These are phyloP conservation scores for Julus scandinavius DNA, from an alignment of 2,888 invertebrate species.

Conservation along the genomic window DNA sequence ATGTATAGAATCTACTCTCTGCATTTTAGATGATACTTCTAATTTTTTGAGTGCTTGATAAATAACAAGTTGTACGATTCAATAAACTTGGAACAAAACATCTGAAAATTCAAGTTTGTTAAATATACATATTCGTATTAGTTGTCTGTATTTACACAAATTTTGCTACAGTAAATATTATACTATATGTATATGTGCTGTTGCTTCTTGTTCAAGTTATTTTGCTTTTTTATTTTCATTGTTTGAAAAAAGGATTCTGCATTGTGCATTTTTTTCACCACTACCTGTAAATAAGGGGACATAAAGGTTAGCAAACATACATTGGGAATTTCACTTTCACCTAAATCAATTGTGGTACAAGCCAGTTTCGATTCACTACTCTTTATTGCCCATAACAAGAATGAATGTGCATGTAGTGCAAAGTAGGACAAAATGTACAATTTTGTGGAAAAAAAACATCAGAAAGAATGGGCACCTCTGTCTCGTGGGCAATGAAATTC, in stretches of 20 bases:
- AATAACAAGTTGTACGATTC: too few species aligned
- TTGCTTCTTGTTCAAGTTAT: not conserved
- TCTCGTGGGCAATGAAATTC: not conserved
- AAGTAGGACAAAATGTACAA: not conserved
- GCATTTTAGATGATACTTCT: too few species aligned
- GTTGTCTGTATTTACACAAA: too few species aligned
- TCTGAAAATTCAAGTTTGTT: too few species aligned
- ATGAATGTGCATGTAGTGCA: conserved; percentile 25
- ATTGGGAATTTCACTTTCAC: conserved; percentile 19
- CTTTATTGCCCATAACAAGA: conserved; percentile 25
- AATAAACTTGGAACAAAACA: too few species aligned
- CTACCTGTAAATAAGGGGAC: not conserved
- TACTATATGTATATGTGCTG: not conserved
- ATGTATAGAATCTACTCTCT: too few species aligned
- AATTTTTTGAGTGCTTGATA: too few species aligned
- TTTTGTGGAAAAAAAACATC: not conserved
- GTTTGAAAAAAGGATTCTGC: not conserved
- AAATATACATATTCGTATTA: too few species aligned
- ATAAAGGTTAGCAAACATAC: conserved; percentile 21
- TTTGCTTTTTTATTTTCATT: not conserved
- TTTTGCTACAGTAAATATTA: too few species aligned
- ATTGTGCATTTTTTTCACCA: not conserved
- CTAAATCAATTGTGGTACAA: conserved; percentile 10
- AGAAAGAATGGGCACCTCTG: not conserved
- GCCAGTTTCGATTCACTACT: conserved; percentile 33